These are phyloP conservation scores for Harpalus rufipes DNA, from an alignment of 2,888 invertebrate genomes.

Conservation along the genomic window DNA sequence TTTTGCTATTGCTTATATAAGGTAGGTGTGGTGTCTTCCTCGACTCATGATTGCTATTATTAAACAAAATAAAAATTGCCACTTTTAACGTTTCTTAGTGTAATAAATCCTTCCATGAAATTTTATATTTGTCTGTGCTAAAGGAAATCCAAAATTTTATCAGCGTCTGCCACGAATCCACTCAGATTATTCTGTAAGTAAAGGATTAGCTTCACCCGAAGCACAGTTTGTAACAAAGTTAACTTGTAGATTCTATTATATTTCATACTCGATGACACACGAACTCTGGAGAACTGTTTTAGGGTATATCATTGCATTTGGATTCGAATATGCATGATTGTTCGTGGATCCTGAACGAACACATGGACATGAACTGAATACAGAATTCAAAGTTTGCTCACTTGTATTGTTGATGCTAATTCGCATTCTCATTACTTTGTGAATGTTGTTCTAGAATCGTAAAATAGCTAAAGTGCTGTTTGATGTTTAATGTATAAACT, in stretches of 20 bases:
- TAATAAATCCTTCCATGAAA: background rate
- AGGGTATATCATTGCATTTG: background rate
- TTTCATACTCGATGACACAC: slow-evolving; percentile 22
- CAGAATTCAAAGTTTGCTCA: slow-evolving; percentile 7
- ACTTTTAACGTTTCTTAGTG: too few species aligned
- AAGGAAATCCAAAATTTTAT: background rate
- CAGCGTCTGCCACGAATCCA: slow-evolving; percentile 22
- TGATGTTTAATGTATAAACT: background rate
- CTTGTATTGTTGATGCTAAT: slow-evolving; percentile 8
- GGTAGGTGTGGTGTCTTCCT: too few species aligned
- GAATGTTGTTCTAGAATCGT: background rate
- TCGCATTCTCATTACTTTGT: background rate
- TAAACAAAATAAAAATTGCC: too few species aligned
- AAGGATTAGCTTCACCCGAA: slow-evolving; percentile 7
- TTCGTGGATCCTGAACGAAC: slow-evolving; percentile 15
- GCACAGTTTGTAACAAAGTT: slow-evolving; percentile 23
- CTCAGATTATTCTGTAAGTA: slow-evolving; percentile 31
- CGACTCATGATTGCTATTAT: too few species aligned
- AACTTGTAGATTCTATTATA: slow-evolving; percentile 10
- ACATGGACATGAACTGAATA: background rate
- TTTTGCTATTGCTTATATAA: too few species aligned
- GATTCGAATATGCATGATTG: slow-evolving; percentile 29
- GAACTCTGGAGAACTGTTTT: slow-evolving; percentile 30
- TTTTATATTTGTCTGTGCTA: background rate
- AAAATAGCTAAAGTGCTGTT: background rate